Percentiles rank a stretch among this genome's conserved stretches.
These are phyloP conservation scores for Adelphocoris suturalis DNA, from an alignment of 2,888 invertebrate genomes.

Conservation along the genomic window DNA sequence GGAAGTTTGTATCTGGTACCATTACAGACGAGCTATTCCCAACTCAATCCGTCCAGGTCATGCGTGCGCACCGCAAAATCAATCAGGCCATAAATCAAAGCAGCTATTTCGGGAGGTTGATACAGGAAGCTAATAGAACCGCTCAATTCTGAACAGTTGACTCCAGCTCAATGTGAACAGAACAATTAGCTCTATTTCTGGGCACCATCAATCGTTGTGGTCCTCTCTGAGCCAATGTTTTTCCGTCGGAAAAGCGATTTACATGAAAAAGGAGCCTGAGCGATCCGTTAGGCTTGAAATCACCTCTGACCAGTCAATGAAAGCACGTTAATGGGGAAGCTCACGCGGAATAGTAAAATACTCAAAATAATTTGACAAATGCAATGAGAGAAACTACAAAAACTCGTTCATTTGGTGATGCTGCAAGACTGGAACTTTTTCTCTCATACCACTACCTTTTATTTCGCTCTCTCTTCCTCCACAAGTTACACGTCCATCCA, in stretches of 20 bases:
- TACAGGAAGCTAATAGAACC: neutral
- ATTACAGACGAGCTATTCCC: neutral
- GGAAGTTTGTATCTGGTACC: neutral
- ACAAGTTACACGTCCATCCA: conserved; percentile 46
- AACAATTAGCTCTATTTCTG: neutral
- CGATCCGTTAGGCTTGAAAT: neutral
- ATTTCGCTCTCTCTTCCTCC: too few relatives aligned
- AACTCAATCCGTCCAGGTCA: neutral
- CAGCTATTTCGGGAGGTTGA: neutral
- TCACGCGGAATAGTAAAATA: neutral
- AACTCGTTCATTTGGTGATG: too few relatives aligned
- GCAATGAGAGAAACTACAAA: too few relatives aligned
- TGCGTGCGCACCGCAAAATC: neutral
- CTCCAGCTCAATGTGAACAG: neutral
- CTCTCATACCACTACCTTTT: too few relatives aligned
- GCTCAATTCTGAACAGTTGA: neutral
- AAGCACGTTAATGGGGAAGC: neutral
- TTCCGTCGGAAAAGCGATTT: neutral
- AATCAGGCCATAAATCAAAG: neutral
- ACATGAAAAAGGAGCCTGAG: neutral
- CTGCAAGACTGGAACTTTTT: too few relatives aligned
- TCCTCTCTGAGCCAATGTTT: neutral
- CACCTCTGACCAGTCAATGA: neutral
- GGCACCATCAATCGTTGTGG: neutral
- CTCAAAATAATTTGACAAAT: too few relatives aligned